These are phyloP conservation scores for Scotopteryx bipunctaria DNA, from an alignment of 2,888 invertebrate genomes.

Conservation along the genomic window DNA sequence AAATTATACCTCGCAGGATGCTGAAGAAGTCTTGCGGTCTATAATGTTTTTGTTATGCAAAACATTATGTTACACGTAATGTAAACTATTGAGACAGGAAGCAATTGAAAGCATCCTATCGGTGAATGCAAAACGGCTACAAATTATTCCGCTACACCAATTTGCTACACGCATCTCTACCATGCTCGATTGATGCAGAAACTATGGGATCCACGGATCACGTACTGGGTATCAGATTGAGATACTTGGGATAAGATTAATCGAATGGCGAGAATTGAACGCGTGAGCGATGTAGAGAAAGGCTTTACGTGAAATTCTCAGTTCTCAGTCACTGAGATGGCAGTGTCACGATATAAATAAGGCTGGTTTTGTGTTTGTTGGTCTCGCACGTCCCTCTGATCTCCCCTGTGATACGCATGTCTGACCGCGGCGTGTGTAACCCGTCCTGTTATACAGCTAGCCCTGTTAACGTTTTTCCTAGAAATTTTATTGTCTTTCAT, in stretches of 20 bases:
- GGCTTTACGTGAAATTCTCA: slow-evolving; percentile 55
- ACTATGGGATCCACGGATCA: slow-evolving; percentile 41
- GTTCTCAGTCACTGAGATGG: slow-evolving; percentile 58
- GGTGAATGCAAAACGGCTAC: slow-evolving; percentile 54
- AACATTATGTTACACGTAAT: slow-evolving; percentile 46
- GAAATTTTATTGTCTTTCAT: slow-evolving; percentile 32
- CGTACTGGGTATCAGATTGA: slow-evolving; percentile 45
- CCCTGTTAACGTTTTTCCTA: slow-evolving; percentile 36
- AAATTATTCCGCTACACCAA: slow-evolving; percentile 57
- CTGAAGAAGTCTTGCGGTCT: slow-evolving; percentile 31
- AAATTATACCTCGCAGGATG: slow-evolving; percentile 37
- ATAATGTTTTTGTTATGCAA: slow-evolving; percentile 46
- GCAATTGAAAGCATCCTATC: slow-evolving; percentile 56
- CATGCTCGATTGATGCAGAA: slow-evolving; percentile 32
- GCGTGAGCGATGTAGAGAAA: slow-evolving; percentile 51
- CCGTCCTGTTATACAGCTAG: slow-evolving; percentile 34
- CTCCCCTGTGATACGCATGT: slow-evolving; percentile 48
- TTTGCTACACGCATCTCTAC: slow-evolving; percentile 54
- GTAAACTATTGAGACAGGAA: slow-evolving; percentile 56
- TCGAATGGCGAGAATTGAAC: slow-evolving; percentile 50
- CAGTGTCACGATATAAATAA: slow-evolving; percentile 51
- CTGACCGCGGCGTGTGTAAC: slow-evolving; percentile 37
- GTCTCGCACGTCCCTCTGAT: slow-evolving; percentile 54
- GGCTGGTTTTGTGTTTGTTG: slow-evolving; percentile 42
- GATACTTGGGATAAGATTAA: slow-evolving; percentile 56